A percentile compares a stretch with the other conserved stretches of the same genome.
Conservation (phyloP, 2,797 vertebrate genomes). For the Hyperoplus lanceolatus region DNA sequence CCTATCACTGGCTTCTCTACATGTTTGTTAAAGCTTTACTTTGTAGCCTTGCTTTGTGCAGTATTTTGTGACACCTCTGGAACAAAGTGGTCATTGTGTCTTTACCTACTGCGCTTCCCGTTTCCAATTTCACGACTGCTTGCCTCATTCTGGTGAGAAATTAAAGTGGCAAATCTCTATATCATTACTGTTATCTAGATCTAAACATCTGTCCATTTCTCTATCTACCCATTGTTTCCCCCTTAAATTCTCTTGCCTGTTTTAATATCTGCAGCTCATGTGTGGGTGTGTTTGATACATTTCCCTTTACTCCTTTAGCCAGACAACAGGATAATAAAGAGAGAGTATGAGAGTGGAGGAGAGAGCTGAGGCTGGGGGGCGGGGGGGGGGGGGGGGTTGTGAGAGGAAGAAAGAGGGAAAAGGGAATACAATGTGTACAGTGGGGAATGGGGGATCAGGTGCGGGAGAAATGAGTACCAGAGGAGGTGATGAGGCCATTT, state of each 20-base stretch:
- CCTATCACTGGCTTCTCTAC: no score
- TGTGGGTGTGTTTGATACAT: conserved; percentile 3
- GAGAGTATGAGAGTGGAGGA: not conserved
- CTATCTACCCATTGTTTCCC: not conserved
- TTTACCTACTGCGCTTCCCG: no score
- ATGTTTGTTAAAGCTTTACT: no score
- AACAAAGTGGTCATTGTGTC: no score
- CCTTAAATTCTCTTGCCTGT: not conserved
- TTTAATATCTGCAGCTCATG: not conserved
- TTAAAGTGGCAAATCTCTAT: no score
- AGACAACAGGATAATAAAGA: conserved; percentile 11
- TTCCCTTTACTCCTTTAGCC: not conserved
- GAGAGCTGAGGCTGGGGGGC: conserved; percentile 8
- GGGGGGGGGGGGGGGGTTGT: not conserved
- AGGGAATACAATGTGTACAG: conserved; percentile 1
- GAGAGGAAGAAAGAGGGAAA: not conserved
- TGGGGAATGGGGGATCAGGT: not conserved
- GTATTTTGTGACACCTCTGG: no score
- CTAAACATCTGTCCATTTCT: not conserved
- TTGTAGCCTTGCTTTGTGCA: no score
- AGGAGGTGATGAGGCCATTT: conserved; percentile 21
- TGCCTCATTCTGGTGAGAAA: no score
- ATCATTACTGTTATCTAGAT: conserved; percentile 10
- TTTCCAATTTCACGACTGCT: no score
- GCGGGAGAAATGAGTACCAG: conserved; percentile 36